A percentile compares a stretch with the other conserved stretches of the same genome.
These are phyloP conservation scores for Galeopsomyia nigrocyanea DNA, from an alignment of 2,888 invertebrate genomes.

Conservation along the genomic window DNA sequence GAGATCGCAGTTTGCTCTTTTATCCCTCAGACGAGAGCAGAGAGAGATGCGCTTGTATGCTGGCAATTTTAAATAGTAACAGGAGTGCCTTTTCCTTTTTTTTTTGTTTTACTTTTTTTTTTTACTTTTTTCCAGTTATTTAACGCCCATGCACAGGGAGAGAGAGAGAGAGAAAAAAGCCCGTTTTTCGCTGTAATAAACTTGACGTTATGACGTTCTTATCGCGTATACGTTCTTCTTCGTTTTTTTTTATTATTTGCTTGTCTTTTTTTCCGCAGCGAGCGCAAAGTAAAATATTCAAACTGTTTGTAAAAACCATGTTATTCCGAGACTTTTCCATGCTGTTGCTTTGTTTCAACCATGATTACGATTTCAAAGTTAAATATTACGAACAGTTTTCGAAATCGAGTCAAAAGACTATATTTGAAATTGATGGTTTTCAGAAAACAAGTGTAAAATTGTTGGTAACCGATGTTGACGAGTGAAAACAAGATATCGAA, in stretches of 20 bases:
- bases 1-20: not conserved
- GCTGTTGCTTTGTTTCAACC: not conserved
- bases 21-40: not conserved
- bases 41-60: slow-evolving; percentile 18
- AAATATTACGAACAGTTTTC: too few relatives aligned
- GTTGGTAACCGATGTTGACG: too few relatives aligned
- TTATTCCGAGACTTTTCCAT: not conserved
- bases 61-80: slow-evolving; percentile 33
- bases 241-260: not conserved
- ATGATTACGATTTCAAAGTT: not conserved
- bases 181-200: slow-evolving; percentile 36
- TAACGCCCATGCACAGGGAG: slow-evolving; percentile 5
- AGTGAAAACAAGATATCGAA: too few relatives aligned
- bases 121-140: slow-evolving; percentile 31
- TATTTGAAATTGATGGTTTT: too few relatives aligned
- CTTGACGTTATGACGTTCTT: slow-evolving; percentile 22
- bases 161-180: not conserved
- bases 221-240: not conserved
- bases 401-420: too few relatives aligned
- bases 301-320: too few relatives aligned
- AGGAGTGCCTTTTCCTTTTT: not conserved
- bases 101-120: slow-evolving; percentile 6
- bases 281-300: not conserved
- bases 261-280: not conserved
- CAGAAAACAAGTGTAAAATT: too few relatives aligned